Base-by-base conservation (phyloP, 2,888 invertebrate genomes). In the Mythimna albipuncta region DNA sequence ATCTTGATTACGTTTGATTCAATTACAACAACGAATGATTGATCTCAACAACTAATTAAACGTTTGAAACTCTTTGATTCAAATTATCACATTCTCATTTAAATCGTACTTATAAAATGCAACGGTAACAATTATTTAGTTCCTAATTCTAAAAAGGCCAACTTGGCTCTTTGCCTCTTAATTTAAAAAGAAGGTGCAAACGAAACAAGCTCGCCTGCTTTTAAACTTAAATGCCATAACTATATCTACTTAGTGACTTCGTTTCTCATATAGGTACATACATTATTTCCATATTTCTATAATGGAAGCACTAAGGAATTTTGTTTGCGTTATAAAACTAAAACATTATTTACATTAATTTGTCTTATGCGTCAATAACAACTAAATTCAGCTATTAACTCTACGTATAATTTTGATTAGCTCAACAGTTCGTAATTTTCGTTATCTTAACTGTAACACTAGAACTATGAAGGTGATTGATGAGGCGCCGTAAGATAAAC, bases 221-320 rank as follows among this genome's bases (percentile, higher is more conserved):
- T 61, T 65, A 50, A 82, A 72, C 77, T 65, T 75, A 72, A 75
- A 77, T 79, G 65, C 69, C 71, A 26, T 73, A 69, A 59, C 69
- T 77, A 72, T 73, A 82, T 55, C 71, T 82, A 82, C 70, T 77
- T 75, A 75, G 75, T 83, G 85, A 84, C 81, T 84, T 79, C 65
- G 58, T 77, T 82, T 82, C 61, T 79, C 74, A 67, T 75, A 73
- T 55, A 73, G 75, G 68, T 68, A 73, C 75, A 71, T 69, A 85
- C 67, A 78, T 83, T 81, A 84, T 80, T 81, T 86, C 85, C 88
- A 87, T 87, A 89, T 83, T 82, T 87, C 86, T 89, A 88, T 86
- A 85, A 82, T 92, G 94, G 94, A 94, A 94, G 94, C 94, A 93
- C 94, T 93, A 93, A 91, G 89, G 90, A 93, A 91, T 91, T 88